Percentiles rank a stretch among this genome's conserved stretches.
Evolutionary conservation across 2,113 vertebrate genomes (phyloP).

Genomic region (Carlito syrichta): DNA sequence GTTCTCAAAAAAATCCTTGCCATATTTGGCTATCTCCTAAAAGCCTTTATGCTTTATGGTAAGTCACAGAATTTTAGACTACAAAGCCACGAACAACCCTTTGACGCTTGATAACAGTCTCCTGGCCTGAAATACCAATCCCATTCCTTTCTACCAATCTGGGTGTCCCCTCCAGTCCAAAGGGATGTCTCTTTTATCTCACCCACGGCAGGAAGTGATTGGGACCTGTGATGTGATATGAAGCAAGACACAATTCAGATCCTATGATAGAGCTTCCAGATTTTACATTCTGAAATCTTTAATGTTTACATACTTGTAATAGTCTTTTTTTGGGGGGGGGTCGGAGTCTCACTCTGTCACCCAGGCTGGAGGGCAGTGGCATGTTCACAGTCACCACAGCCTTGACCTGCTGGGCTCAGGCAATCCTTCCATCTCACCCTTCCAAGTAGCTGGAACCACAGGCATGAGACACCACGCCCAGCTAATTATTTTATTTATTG

Average conservation of each 20-base stretch:
- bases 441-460: no score
- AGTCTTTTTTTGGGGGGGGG: no score
- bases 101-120: background rate
- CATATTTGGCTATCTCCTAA: background rate
- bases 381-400: no score
- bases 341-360: no score
- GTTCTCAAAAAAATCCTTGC: background rate
- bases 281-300: background rate
- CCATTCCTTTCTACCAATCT: background rate
- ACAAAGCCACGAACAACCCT: background rate
- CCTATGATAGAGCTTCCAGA: background rate
- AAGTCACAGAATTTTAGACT: background rate
- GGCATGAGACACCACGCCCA: no score
- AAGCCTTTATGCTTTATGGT: background rate
- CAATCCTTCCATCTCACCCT: no score
- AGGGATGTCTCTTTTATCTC: background rate
- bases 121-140: background rate
- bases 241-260: background rate
- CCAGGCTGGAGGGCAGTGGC: no score
- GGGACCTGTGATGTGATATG: background rate
- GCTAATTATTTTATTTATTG: no score
- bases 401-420: no score
- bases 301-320: background rate
- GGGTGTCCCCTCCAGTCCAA: background rate
- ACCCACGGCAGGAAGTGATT: background rate